phyloP scores from a whole-genome alignment of 2,797 vertebrate genomes.

The Melanotaenia pygmaea region DNA sequence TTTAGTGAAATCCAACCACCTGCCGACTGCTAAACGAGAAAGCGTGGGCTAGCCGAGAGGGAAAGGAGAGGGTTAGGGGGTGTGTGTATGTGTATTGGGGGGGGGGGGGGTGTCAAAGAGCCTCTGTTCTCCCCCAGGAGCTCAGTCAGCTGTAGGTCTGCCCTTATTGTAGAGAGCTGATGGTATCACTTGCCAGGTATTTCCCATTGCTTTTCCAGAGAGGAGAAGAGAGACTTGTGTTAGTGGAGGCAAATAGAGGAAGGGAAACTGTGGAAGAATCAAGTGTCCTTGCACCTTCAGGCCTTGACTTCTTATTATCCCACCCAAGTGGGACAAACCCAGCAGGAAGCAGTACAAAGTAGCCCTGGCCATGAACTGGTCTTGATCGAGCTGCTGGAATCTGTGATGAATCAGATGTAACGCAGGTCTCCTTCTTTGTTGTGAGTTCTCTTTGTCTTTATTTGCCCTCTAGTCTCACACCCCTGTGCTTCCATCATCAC shows the following conservation, averaged over 20 bases:
- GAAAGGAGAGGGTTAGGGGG: constrained; percentile 46
- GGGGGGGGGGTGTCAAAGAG: constrained; percentile 77
- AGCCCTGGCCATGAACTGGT: constrained; percentile 49
- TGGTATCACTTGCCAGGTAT: constrained; percentile 77
- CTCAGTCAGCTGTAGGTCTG: constrained; percentile 79
- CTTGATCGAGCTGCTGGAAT: constrained; percentile 27
- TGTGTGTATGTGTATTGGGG: neutral
- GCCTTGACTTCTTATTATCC: constrained; percentile 22
- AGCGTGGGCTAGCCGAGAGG: constrained; percentile 80
- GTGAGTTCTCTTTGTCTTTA: constrained; percentile 26
- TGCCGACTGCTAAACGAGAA: constrained; percentile 86
- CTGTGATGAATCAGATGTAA: constrained; percentile 46
- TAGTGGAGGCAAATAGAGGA: constrained; percentile 36
- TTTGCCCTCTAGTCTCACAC: constrained; percentile 48
- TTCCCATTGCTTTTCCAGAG: constrained; percentile 68
- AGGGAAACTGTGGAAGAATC: constrained; percentile 50
- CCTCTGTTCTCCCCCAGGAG: constrained; percentile 81
- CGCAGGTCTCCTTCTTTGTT: constrained; percentile 21
- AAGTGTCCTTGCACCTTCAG: constrained; percentile 40
- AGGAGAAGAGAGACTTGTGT: constrained; percentile 54
- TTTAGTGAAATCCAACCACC: constrained; percentile 85
- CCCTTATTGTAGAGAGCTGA: constrained; percentile 71
- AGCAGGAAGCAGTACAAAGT: constrained; percentile 61
- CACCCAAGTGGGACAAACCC: constrained; percentile 26
- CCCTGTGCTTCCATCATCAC: constrained; percentile 71